Base-by-base conservation (phyloP, 2,888 invertebrate species). In the Brachypalpus laphriformis region DNA sequence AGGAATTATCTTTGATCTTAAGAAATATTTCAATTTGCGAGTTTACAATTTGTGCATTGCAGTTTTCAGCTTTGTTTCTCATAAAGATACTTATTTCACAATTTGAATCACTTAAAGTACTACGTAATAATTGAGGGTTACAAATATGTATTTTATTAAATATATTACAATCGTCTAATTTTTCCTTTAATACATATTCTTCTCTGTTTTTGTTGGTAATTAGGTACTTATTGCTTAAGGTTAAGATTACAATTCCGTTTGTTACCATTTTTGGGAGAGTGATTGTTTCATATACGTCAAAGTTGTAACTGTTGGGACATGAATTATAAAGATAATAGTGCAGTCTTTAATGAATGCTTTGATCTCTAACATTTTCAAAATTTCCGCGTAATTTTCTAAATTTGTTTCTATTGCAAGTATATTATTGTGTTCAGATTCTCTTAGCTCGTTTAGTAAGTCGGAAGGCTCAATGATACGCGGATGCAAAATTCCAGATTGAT, bases 221-320 rank as follows among this genome's bases (percentile, higher is more conserved):
- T 37, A 66, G 16, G 20, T 37, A 66, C 34, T 51, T 51, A 40
- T 66, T 66, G 51, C 16, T 22, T 25, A 25, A 66, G 49, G 49
- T 66, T 66, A n/a, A n/a, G n/a, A n/a, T n/a, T n/a, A n/a, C n/a
- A n/a, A n/a, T n/a, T n/a, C n/a, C n/a, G n/a, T n/a, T n/a, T n/a
- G n/a, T n/a, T n/a, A n/a, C n/a, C n/a, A n/a, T n/a, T n/a, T n/a
- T n/a, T 14, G 66, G 66, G 22, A 37, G 31, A 66, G 37, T 37
- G 11, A 66, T 66, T 49, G 25, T 25, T 51, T 66, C 66, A 22
- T 51, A 66, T 25, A 66, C 47, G 37, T 66, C 51, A 25, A 37
- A 51, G 6, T 49, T n/a, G 22, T 59, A 6, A 59, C 22, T 40
- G 40, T 59, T 31, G 42, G 22, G 20, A 59, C 25, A 42, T 22